phyloP scores from a whole-genome alignment of 2,113 vertebrate species.

The Mobula birostris region DNA sequence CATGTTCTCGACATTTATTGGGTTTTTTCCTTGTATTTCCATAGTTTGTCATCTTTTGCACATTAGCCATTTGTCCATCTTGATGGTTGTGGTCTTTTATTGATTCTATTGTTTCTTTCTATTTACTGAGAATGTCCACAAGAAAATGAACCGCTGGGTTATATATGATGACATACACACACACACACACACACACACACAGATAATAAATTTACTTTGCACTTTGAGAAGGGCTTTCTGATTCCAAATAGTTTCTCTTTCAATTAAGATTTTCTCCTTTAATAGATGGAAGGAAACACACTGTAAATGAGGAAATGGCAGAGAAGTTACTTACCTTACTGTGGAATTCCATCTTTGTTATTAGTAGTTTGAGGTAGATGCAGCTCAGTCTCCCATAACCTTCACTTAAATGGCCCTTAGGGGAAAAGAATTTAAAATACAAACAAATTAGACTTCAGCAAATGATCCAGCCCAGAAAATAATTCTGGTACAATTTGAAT shows the following conservation, averaged over 20 bases:
- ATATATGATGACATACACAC: too few relatives aligned
- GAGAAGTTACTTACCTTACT: conserved; percentile 72
- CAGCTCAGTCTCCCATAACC: conserved; percentile 93
- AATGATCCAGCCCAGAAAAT: neutral
- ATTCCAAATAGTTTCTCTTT: neutral
- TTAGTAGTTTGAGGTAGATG: conserved; percentile 97
- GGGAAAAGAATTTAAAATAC: neutral
- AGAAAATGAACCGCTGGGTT: too few relatives aligned
- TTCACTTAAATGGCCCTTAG: conserved; percentile 86
- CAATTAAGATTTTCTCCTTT: neutral
- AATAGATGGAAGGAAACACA: neutral
- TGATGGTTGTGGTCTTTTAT: too few relatives aligned
- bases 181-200: too few relatives aligned
- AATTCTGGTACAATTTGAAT: neutral
- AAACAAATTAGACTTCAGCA: neutral
- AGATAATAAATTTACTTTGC: too few relatives aligned
- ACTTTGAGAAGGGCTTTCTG: too few relatives aligned
- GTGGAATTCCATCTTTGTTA: conserved; percentile 98
- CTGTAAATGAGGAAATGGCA: neutral
- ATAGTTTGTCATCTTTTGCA: too few relatives aligned
- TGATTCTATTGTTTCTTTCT: too few relatives aligned
- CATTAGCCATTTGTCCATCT: too few relatives aligned
- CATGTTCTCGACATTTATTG: too few relatives aligned
- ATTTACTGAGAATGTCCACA: too few relatives aligned
- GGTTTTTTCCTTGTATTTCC: too few relatives aligned